Evolutionary conservation across 2,888 invertebrate genomes (phyloP).

Genomic region (Lochmaea crataegi): DNA sequence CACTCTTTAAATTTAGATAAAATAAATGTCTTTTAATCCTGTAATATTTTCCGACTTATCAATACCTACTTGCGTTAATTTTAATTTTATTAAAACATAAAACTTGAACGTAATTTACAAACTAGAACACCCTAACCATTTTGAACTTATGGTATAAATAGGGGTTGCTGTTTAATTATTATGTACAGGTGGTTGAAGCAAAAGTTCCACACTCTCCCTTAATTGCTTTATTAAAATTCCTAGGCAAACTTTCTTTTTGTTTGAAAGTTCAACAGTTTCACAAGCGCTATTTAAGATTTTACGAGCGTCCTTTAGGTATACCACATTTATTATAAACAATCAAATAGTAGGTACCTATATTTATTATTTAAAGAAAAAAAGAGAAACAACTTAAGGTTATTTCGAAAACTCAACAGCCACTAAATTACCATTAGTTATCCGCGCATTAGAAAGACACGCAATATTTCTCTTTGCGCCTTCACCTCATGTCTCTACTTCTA

Average conservation of each 20-base stretch:
- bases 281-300: not conserved
- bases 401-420: slow-evolving; percentile 54
- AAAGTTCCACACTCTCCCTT: not conserved
- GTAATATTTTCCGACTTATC: too few species aligned
- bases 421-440: slow-evolving; percentile 58
- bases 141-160: too few species aligned
- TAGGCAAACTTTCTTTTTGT: slow-evolving; percentile 4
- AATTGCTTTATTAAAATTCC: slow-evolving; percentile 4
- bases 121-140: too few species aligned
- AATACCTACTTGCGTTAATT: too few species aligned
- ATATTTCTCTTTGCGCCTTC: slow-evolving; percentile 55
- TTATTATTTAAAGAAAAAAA: not conserved
- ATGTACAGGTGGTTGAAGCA: slow-evolving; percentile 4
- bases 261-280: not conserved
- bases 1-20: too few species aligned
- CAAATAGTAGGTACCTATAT: not conserved
- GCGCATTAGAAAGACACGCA: slow-evolving; percentile 62
- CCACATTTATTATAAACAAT: not conserved
- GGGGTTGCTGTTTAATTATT: not conserved
- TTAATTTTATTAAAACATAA: too few species aligned
- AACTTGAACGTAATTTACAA: too few species aligned
- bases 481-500: slow-evolving; percentile 17
- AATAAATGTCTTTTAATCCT: too few species aligned
- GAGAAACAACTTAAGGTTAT: slow-evolving; percentile 45
- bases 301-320: not conserved